Base-by-base conservation (phyloP, 2,888 invertebrate species). In the Patella pellucida region DNA sequence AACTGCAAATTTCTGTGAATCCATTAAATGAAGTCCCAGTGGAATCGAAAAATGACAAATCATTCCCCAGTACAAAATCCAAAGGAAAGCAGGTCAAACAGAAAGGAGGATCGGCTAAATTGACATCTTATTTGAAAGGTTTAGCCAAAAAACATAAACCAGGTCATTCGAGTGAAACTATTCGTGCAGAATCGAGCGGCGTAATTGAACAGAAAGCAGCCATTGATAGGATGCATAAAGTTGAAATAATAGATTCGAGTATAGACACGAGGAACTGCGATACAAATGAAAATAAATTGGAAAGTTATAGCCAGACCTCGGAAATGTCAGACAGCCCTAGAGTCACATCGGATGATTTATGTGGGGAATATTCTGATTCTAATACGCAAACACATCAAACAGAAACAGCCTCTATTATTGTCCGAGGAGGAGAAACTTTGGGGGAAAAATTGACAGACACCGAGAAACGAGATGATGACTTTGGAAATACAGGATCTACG, bases 101-200 rank as follows among this genome's bases (percentile, higher is more conserved):
- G 14, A 62, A 62, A 62, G 62, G 62, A 3, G 62, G 62, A 23
- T 19, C 62, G 4, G 19, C 62, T 12, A 62, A 62, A 62, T 62
- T 62, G 23, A 62, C 62, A 23, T 62, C 62, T 62, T 62, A 62
- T 62, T 23, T 62, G 62, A 62, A 62, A 19, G 62, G 62, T 23
- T 19, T 62, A 5, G 23, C 62, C 23, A 62, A 62, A 19, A 62
- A 62, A 62, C 62, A 62, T 62, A 62, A 62, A 14, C 19, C 62
- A 7, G 9, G 41, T 41, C 41, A 41, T 41, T 41, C 41, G 9
- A 41, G 41, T 41, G 41, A 41, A 41, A 41, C 41, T 41, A 41
- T 41, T 41, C 41, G 41, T 41, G 41, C 41, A 41, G 41, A 41
- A 41, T 41, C 41, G 41, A 41, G 41, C 41, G 41, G 41, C 41